phyloP scores from a whole-genome alignment of 2,888 invertebrate species.

The Pherbina coryleti region DNA sequence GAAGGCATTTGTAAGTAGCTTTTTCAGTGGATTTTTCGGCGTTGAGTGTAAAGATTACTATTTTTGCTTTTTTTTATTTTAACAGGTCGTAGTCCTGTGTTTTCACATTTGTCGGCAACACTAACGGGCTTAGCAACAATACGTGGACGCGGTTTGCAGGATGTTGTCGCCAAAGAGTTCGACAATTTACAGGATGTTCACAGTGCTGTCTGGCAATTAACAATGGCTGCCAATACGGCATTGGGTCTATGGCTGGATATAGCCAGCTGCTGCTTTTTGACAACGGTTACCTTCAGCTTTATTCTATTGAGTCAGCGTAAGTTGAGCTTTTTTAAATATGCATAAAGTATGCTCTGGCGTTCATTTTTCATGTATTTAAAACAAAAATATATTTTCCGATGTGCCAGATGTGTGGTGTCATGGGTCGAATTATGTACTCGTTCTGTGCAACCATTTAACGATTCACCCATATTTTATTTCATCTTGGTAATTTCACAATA shows the following conservation, averaged over 20 bases:
- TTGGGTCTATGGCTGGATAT: slow-evolving; percentile 83
- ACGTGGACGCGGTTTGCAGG: slow-evolving; percentile 80
- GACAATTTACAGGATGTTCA: slow-evolving; percentile 77
- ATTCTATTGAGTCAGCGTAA: slow-evolving; percentile 74
- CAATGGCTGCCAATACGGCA: slow-evolving; percentile 70
- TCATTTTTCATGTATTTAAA: no score
- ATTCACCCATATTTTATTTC: no score
- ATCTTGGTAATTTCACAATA: no score
- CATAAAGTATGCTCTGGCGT: no score
- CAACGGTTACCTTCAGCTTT: slow-evolving; percentile 76
- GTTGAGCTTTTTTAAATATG: slow-evolving; percentile 51
- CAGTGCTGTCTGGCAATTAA: slow-evolving; percentile 68
- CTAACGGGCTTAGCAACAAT: slow-evolving; percentile 89
- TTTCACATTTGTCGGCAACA: slow-evolving; percentile 90
- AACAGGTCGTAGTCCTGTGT: slow-evolving; percentile 86
- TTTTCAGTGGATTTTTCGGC: neutral
- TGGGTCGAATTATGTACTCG: no score
- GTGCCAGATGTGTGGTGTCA: no score
- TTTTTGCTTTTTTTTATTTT: neutral
- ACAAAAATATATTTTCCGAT: no score
- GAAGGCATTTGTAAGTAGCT: slow-evolving; percentile 76
- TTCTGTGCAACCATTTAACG: no score
- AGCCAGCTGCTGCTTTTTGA: slow-evolving; percentile 77
- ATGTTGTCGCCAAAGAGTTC: slow-evolving; percentile 81
- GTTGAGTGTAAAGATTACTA: neutral